Evolutionary conservation across 2,113 vertebrate species (phyloP).

Genomic region (Regulus satrapa): DNA sequence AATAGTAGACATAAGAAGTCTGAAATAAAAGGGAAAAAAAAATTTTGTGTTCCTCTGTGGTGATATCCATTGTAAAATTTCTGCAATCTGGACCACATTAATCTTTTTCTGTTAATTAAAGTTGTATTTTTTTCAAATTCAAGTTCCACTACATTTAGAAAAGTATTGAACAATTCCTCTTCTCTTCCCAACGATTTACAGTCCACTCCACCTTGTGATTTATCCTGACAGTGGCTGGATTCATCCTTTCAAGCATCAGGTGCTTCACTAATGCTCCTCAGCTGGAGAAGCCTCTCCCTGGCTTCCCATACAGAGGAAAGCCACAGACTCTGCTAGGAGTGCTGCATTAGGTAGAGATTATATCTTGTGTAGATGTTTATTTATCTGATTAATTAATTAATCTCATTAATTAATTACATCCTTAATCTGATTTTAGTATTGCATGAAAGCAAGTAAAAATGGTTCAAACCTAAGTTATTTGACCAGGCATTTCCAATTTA

Average conservation of each 20-base stretch:
- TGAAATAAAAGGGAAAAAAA: neutral
- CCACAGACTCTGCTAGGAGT: neutral
- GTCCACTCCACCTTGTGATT: neutral
- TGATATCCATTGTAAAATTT: neutral
- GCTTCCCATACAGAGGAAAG: neutral
- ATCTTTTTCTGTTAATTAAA: neutral
- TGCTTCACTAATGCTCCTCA: neutral
- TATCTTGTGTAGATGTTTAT: neutral
- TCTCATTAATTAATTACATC: too few species aligned
- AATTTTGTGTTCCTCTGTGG: neutral
- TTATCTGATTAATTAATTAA: too few species aligned
- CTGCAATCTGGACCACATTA: neutral
- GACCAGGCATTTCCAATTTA: neutral
- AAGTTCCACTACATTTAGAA: neutral
- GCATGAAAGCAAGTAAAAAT: neutral
- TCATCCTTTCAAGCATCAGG: neutral
- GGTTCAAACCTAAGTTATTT: neutral
- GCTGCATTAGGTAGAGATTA: rapidly evolving
- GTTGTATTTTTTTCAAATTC: neutral
- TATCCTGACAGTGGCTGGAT: neutral
- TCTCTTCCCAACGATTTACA: neutral
- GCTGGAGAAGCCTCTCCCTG: neutral
- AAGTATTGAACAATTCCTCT: neutral
- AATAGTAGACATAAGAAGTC: neutral
- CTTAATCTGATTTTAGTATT: neutral